Evolutionary conservation across 2,888 invertebrate species (phyloP).

Genomic region (Spilarctia lutea): DNA sequence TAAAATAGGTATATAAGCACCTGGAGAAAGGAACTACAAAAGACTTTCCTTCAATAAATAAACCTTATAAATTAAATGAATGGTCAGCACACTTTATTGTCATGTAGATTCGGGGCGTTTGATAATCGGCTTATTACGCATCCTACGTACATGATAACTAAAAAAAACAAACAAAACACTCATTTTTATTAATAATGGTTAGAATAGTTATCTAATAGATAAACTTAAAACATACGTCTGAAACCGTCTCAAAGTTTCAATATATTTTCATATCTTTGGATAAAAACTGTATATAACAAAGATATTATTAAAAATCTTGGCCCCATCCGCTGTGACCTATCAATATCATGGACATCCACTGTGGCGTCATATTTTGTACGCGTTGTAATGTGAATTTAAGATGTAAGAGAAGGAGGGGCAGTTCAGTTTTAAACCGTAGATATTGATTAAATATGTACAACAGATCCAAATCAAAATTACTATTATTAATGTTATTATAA

Average conservation of each 20-base stretch:
- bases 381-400: slow-evolving; percentile 51
- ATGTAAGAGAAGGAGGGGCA: slow-evolving; percentile 26
- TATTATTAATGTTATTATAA: too few relatives aligned
- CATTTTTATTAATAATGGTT: too few relatives aligned
- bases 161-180: too few relatives aligned
- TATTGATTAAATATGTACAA: background rate
- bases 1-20: too few relatives aligned
- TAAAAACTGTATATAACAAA: slow-evolving; percentile 32
- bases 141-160: too few relatives aligned
- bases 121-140: too few relatives aligned
- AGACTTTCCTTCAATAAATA: too few relatives aligned
- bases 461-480: background rate
- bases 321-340: slow-evolving; percentile 69
- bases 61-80: too few relatives aligned
- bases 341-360: slow-evolving; percentile 69
- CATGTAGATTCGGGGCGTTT: too few relatives aligned
- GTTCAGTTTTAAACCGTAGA: background rate
- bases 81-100: too few relatives aligned
- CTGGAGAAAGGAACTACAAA: too few relatives aligned
- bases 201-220: too few relatives aligned
- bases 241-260: background rate
- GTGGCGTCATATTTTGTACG: slow-evolving; percentile 72
- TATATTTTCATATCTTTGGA: background rate
- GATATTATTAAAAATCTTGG: slow-evolving; percentile 68
- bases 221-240: background rate